phyloP scores from a whole-genome alignment of 1,140 invertebrate species.

The Heliconius nattereri region DNA sequence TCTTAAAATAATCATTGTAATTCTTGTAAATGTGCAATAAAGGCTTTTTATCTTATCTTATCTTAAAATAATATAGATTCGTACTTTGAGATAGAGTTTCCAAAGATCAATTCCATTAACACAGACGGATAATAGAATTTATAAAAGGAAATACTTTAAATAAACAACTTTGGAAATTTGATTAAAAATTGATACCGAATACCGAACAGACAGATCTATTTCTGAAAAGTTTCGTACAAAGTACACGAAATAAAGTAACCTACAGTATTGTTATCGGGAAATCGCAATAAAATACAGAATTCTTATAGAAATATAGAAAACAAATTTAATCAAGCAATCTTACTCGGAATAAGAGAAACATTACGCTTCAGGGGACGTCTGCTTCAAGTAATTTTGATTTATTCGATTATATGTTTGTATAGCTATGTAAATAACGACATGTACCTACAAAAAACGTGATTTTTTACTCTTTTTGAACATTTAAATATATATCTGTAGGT shows the following conservation, averaged over 20 bases:
- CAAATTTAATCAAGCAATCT: constrained; percentile 9
- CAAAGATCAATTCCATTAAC: background rate
- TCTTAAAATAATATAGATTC: background rate
- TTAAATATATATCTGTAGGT: background rate
- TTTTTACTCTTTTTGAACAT: background rate
- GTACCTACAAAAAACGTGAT: background rate
- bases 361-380: constrained; percentile 1
- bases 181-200: background rate
- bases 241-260: constrained; percentile 5
- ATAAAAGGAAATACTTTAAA: background rate
- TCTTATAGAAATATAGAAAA: constrained; percentile 10
- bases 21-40: too few species aligned
- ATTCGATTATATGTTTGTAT: constrained; percentile 10
- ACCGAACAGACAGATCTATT: background rate
- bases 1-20: too few species aligned
- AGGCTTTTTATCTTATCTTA: too few species aligned
- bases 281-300: constrained; percentile 13
- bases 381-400: constrained; percentile 4
- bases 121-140: background rate
- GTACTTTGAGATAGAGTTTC: background rate
- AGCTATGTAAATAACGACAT: constrained; percentile 1
- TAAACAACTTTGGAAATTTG: background rate
- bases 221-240: background rate
- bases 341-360: background rate
- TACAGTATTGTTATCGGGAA: constrained; percentile 7